phyloP scores from a whole-genome alignment of 2,797 vertebrate genomes.

The Sebastes hubbsi region DNA sequence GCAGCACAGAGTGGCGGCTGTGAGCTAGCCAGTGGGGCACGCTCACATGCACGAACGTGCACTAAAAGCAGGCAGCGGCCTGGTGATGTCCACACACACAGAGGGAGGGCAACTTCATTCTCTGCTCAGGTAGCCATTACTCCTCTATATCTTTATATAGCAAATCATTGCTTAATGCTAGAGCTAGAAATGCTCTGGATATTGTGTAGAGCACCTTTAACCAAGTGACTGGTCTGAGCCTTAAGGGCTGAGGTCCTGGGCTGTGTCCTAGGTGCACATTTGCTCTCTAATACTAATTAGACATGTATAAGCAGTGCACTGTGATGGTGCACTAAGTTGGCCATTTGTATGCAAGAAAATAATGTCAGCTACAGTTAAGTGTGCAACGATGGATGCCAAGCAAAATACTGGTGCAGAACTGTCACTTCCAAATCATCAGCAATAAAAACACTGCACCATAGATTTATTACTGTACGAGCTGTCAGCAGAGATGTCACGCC shows the following conservation, averaged over 20 bases:
- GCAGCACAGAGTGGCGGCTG: no score
- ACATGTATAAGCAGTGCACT: neutral
- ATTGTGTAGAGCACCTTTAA: neutral
- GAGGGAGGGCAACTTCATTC: no score
- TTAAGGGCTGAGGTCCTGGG: neutral
- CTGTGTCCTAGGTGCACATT: constrained; percentile 6
- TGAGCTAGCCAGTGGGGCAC: no score
- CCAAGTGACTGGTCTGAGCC: constrained; percentile 5
- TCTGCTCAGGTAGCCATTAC: no score
- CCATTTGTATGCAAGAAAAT: neutral
- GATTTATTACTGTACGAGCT: neutral
- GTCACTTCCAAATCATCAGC: neutral
- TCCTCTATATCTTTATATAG: no score
- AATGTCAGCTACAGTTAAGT: neutral
- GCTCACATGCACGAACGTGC: no score
- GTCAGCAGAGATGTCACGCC: neutral
- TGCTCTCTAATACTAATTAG: neutral
- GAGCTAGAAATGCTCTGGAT: no score
- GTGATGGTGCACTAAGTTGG: neutral
- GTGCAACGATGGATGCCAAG: neutral
- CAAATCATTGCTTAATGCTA: accelerated
- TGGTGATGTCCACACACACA: no score
- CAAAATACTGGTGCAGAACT: neutral
- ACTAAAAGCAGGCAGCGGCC: no score
- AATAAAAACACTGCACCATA: neutral